Base-by-base conservation (phyloP, 2,113 vertebrate genomes). In the Gymnarchus niloticus region DNA sequence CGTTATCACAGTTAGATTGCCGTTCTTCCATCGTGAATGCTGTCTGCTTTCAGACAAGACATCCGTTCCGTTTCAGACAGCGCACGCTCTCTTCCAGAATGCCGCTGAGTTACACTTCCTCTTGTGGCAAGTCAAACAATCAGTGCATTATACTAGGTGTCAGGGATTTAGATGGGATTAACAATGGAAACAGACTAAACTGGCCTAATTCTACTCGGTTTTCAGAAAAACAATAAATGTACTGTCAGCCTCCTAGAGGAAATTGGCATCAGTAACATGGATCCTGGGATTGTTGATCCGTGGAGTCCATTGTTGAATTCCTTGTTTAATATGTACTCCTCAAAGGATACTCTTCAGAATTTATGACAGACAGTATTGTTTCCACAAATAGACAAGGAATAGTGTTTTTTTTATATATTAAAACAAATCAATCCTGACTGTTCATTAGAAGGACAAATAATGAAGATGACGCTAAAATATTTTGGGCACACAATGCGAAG, bases 301-400 rank as follows among this genome's bases (percentile, higher is more conserved):
- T 73, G 33, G 33, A 17, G 28, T 41, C 14, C 65, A 73, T 73
- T n/a, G n/a, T n/a, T n/a, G n/a, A n/a, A n/a, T n/a, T n/a, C n/a
- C n/a, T n/a, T n/a, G n/a, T n/a, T n/a, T 73, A 41, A 41, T 12
- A 73, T 2, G 6, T 37, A 14, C 65, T 37, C 65, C 17, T 41
- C 65, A 73, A 33, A 73, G 33, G 33, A 73, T 73, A 41, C 14
- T 73, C 65, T 73, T 41, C 17, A 41, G 65, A 41, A 73, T 0
- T 73, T 41, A 41, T 73, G 65, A 73, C 61, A 69, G 61, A 69
- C 33, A 73, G 65, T 73, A 73, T 73, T 73, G 65, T 41, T 41
- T 73, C 65, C 65, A 73, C 33, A 73, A 73, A 73, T 73, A 37
- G 33, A n/a, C n/a, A n/a, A n/a, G n/a, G n/a, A n/a, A n/a, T n/a